Evolutionary conservation across 2,113 vertebrate genomes (phyloP), one percentile per base, ranked within the genome.

Genomic region (Hypanus sabinus): DNA sequence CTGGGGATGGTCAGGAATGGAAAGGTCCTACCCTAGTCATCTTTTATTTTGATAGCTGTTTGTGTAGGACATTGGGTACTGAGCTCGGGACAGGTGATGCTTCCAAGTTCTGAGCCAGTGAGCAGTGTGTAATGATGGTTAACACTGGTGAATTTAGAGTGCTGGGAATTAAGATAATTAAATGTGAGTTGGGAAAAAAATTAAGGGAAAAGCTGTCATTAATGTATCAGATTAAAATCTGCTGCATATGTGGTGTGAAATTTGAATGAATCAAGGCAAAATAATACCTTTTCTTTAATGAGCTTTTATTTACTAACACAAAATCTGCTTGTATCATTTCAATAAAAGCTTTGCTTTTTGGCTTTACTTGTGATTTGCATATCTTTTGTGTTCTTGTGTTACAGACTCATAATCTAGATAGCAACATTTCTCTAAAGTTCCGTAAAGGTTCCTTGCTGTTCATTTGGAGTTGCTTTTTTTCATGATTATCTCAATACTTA

Each of bases 401-500:
- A 62, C 57, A 92, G 90, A 93, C 91, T 93, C 18, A 73, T 92
- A 22, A 92, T 92, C 83, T 5, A 92, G 62, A 70, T 11, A 38
- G 14, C 57, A 68, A 46, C 22, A 14, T 75, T 36, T 75, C 60
- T 33, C 30, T 18, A 8, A n/a, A 81, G 38, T 73, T 95, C 96
- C 95, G 38, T 60, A 11, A 27, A 94, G 94, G 95, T 95, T 96
- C 94, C 95, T 95, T 95, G 95, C 96, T 96, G 95, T 96, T 24
- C 94, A 95, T 96, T 96, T 68, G 68, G 46, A 77, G 33, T 60
- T 96, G 96, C 22, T 73, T 97, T 97, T 96, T 96, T 96, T 96
- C 96, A 96, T 96, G 96, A 96, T 95, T 96, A 97, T 96, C 95
- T 97, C 36, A 95, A 96, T 95, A 96, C 96, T 97, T 96, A 96